Evolutionary conservation across 2,797 vertebrate species (phyloP).

Genomic region (Potorous gilbertii): DNA sequence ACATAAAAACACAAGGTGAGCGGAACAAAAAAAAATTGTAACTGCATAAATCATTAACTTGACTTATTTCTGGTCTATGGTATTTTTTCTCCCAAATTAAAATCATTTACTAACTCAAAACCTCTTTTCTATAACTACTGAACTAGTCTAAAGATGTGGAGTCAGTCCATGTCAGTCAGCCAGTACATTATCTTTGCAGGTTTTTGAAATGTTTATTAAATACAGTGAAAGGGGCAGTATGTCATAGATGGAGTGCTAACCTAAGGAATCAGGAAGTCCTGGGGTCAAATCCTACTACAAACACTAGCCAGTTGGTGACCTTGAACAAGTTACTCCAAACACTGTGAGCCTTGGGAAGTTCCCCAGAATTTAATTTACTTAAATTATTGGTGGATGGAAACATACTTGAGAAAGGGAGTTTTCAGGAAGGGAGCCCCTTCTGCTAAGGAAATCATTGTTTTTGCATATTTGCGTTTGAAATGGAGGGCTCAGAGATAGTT

Average conservation of each 20-base stretch:
- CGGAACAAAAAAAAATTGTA: neutral
- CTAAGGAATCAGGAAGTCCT: neutral
- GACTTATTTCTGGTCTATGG: neutral
- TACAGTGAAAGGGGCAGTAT: neutral
- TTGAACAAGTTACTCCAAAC: neutral
- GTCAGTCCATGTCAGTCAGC: neutral
- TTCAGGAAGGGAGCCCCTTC: neutral
- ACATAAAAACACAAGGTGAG: neutral
- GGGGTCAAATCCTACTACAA: neutral
- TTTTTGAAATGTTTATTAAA: neutral
- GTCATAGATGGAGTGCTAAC: neutral
- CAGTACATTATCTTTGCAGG: neutral
- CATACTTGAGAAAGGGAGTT: neutral
- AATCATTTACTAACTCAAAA: neutral
- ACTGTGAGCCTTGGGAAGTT: neutral
- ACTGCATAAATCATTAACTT: neutral
- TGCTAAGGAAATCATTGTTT: neutral
- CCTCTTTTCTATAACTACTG: neutral
- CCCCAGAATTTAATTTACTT: neutral
- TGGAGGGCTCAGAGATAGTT: neutral
- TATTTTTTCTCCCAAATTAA: neutral
- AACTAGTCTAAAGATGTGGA: neutral
- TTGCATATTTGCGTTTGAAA: neutral
- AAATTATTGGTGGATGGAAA: neutral
- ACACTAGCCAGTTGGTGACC: neutral